Conservation (phyloP, 2,888 invertebrate species). For the Phasia obesa region DNA sequence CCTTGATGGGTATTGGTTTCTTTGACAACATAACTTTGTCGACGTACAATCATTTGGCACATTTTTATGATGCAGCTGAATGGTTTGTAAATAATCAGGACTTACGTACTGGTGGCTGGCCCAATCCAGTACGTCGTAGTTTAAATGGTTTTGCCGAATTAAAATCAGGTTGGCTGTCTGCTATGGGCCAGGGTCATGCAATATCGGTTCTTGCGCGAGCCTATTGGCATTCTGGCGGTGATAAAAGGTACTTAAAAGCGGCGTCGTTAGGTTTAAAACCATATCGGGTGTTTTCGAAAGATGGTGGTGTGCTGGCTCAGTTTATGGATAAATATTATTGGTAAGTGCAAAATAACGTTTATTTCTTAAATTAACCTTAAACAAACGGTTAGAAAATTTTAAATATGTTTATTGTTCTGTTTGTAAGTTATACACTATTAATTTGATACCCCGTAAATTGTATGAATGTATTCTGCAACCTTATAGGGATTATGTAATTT, state of each 20-base stretch:
- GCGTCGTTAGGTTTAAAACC: conserved; percentile 91
- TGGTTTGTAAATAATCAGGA: conserved; percentile 97
- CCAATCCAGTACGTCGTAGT: conserved; percentile 92
- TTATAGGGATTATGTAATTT: no score
- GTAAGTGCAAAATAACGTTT: conserved; percentile 86
- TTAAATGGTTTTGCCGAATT: conserved; percentile 90
- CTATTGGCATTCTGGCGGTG: conserved; percentile 90
- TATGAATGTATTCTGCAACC: no score
- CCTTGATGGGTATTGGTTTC: conserved; percentile 88
- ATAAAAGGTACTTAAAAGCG: conserved; percentile 89
- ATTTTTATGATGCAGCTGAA: conserved; percentile 95
- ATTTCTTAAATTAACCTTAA: no score
- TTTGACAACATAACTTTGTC: conserved; percentile 91
- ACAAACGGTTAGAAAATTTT: no score
- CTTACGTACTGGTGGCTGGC: conserved; percentile 93
- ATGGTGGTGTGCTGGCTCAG: conserved; percentile 92
- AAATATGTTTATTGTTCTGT: no score
- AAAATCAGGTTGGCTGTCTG: conserved; percentile 96
- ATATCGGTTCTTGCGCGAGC: conserved; percentile 97
- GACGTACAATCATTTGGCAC: conserved; percentile 92
- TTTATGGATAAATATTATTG: conserved; percentile 94
- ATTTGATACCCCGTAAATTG: no score
- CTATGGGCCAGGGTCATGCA: conserved; percentile 99
- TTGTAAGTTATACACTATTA: no score
- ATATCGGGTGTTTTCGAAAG: conserved; percentile 88